Evolutionary conservation across 2,888 invertebrate genomes (phyloP).

Genomic region (Pemphredon lugubris): DNA sequence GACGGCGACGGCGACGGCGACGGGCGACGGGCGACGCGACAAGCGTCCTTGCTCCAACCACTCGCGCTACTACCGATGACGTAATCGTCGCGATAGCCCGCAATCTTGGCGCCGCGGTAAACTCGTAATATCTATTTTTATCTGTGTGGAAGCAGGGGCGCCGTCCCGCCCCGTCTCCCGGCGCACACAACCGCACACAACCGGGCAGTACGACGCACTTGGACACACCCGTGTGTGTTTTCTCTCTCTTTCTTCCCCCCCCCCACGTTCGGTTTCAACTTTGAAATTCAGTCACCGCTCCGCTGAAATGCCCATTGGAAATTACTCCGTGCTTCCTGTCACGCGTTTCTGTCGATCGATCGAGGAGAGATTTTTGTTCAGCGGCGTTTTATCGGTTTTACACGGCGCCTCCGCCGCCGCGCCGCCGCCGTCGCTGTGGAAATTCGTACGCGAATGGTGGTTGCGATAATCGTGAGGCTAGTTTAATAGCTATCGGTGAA

Average conservation of each 20-base stretch:
- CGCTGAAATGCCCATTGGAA: no score
- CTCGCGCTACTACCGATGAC: conserved; percentile 81
- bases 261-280: conserved; percentile 40
- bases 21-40: conserved; percentile 72
- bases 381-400: no score
- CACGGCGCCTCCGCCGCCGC: no score
- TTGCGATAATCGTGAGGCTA: no score
- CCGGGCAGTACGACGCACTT: no score
- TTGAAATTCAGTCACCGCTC: no score
- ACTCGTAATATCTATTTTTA: conserved; percentile 84
- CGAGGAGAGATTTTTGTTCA: no score
- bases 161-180: conserved; percentile 53
- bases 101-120: conserved; percentile 84
- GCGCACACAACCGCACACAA: conserved; percentile 30
- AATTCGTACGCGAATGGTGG: no score
- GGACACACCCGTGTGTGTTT: conserved; percentile 54
- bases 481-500: no score
- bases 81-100: conserved; percentile 83
- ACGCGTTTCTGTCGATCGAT: no score
- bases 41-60: conserved; percentile 75
- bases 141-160: conserved; percentile 75
- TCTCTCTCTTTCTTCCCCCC: conserved; percentile 31
- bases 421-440: no score
- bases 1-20: conserved; percentile 24
- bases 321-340: no score